Evolutionary conservation across 2,797 vertebrate species (phyloP), one percentile per base, ranked within the genome.

Genomic region (Girardinus metallicus): DNA sequence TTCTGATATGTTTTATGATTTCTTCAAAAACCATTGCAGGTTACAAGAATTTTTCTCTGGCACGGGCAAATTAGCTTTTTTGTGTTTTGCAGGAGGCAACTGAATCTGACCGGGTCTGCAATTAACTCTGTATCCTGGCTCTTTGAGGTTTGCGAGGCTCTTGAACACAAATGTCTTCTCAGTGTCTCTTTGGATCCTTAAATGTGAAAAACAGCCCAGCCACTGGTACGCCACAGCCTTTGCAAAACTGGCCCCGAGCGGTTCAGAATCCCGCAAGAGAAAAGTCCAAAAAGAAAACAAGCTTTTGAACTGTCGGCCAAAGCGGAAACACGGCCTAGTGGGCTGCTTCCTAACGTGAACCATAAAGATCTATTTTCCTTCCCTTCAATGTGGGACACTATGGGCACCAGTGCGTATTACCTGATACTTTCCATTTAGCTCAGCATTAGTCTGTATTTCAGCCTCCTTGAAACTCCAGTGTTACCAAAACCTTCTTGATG

Each of bases 261-360:
- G 89, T 89, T 94, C 85, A 90, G 83, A 90, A 87, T 89, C 86
- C 87, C 86, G 93, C 92, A 91, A 92, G 90, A 85, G 87, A 91
- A 91, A 91, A 86, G 88, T 88, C 88, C 79, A 90, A 92, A 94
- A 94, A 91, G 89, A 93, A 93, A 95, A 90, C 92, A 94, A 74
- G 86, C 89, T 85, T 95, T 95, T 96, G 94, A 95, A 95, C 90
- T 88, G 80, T 74, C 0, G 36, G 91, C 96, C 94, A 96, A 92
- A 91, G 85, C 86, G 94, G 95, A 96, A 96, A 95, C 92, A 95
- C 49, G 90, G 94, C 95, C 93, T 94, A 92, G 86, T 93, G 88
- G 90, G 92, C 88, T 88, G 85, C 92, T 93, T 94, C 93, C 94
- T 93, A 94, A 95, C 94, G 93, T 91, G 86, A 93, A 93, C 94